Conservation (phyloP, 2,888 invertebrate species). For the Congeria kusceri region DNA sequence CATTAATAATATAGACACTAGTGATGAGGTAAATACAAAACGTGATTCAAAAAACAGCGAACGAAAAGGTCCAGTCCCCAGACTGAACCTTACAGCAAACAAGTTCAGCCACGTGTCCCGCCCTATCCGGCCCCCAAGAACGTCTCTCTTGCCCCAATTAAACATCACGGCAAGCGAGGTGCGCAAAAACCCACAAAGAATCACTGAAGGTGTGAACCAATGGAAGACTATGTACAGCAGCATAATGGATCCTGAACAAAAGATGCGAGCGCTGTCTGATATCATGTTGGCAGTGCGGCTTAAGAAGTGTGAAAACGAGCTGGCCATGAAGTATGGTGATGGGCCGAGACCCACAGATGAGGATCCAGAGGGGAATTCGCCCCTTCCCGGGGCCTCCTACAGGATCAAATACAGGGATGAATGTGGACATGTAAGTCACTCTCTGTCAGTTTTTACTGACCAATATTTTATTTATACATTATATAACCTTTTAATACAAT, state of each 20-base stretch:
- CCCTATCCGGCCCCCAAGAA: constrained; percentile 46
- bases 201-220: constrained; percentile 64
- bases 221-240: constrained; percentile 71
- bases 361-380: constrained; percentile 50
- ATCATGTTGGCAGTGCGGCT: constrained; percentile 72
- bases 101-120: constrained; percentile 46
- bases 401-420: constrained; percentile 51
- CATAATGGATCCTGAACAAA: constrained; percentile 67
- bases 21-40: not conserved
- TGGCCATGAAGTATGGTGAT: constrained; percentile 67
- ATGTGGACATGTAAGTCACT: constrained; percentile 50
- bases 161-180: constrained; percentile 41
- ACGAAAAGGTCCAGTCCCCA: constrained; percentile 43
- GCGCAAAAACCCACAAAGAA: constrained; percentile 53
- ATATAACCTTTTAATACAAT: no score
- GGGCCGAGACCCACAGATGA: constrained; percentile 42
- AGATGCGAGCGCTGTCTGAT: constrained; percentile 72
- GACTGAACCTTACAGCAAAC: constrained; percentile 46
- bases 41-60: constrained; percentile 50
- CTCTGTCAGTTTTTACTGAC: no score
- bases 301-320: constrained; percentile 74
- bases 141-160: constrained; percentile 55
- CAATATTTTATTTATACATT: no score
- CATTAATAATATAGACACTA: constrained; percentile 29
- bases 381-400: constrained; percentile 41